These are phyloP conservation scores for Panzeria rudis DNA, from an alignment of 2,888 invertebrate genomes.

Conservation along the genomic window DNA sequence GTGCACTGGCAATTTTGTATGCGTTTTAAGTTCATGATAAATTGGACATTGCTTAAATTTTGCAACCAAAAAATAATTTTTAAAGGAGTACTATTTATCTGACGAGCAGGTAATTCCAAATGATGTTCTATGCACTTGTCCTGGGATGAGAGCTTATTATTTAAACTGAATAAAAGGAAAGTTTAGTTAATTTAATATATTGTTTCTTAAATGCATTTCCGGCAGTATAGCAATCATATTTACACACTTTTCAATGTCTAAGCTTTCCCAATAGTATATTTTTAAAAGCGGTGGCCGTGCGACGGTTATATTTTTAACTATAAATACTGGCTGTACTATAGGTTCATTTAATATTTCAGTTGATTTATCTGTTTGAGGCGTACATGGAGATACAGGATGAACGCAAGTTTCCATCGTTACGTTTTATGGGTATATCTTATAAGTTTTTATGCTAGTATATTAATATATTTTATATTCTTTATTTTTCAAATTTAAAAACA, in stretches of 20 bases:
- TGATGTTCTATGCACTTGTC: conserved; percentile 74
- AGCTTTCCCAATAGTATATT: conserved; percentile 78
- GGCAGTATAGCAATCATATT: no score
- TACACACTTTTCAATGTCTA: conserved; percentile 77
- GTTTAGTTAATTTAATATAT: not conserved
- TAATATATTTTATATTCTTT: no score
- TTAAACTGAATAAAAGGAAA: conserved; percentile 72
- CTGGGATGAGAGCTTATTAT: conserved; percentile 75
- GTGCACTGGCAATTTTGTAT: conserved; percentile 78
- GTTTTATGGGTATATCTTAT: no score
- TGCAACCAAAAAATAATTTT: conserved; percentile 79
- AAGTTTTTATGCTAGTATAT: no score
- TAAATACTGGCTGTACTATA: conserved; percentile 73
- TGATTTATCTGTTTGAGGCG: not conserved
- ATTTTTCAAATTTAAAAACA: not conserved
- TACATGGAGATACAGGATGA: not conserved
- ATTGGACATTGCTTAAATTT: conserved; percentile 73
- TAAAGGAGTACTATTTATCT: conserved; percentile 77
- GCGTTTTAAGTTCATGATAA: conserved; percentile 75
- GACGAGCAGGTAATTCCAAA: conserved; percentile 76
- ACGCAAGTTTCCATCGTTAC: not conserved
- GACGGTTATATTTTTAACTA: conserved; percentile 79
- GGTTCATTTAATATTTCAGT: not conserved
- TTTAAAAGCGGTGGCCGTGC: conserved; percentile 78
- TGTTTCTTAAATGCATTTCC: no score